These are phyloP conservation scores for Clostera curtula DNA, from an alignment of 2,888 invertebrate species.

Conservation along the genomic window DNA sequence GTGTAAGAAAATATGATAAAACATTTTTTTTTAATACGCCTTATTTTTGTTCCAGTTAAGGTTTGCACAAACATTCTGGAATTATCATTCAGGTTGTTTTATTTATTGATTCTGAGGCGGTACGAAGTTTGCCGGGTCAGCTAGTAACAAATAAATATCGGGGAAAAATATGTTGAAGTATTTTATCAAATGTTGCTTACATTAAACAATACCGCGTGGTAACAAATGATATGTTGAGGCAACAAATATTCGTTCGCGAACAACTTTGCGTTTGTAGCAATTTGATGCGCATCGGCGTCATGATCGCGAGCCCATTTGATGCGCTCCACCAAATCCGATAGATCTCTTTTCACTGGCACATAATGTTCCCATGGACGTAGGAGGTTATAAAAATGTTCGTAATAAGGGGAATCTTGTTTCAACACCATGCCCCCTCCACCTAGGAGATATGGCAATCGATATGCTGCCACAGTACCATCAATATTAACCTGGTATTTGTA, in stretches of 20 bases:
- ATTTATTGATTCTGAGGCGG: too few species aligned
- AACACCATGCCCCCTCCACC: conserved; percentile 91
- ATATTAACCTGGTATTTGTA: conserved; percentile 95
- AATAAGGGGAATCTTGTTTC: conserved; percentile 95
- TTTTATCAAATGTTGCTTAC: conserved; percentile 28
- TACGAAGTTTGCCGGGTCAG: too few species aligned
- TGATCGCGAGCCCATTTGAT: conserved; percentile 85
- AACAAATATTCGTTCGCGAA: conserved; percentile 86
- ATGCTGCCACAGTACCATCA: conserved; percentile 98
- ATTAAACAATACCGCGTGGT: conserved; percentile 78
- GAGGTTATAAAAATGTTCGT: conserved; percentile 93
- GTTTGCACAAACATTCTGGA: too few species aligned
- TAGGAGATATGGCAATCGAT: conserved; percentile 92
- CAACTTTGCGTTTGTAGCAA: conserved; percentile 78
- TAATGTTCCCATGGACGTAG: conserved; percentile 87
- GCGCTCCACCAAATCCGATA: conserved; percentile 86
- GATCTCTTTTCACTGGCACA: conserved; percentile 85
- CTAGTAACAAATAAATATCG: too few species aligned
- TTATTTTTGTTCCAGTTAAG: too few species aligned
- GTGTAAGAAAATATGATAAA: too few species aligned
- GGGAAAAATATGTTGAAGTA: too few species aligned
- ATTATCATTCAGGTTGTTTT: too few species aligned
- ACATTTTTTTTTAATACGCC: too few species aligned
- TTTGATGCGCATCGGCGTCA: conserved; percentile 79
- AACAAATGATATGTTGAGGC: conserved; percentile 91